Evolutionary conservation across 1,140 invertebrate species (phyloP), one percentile per base, ranked within the genome.

Genomic region (Megalopta genalis): DNA sequence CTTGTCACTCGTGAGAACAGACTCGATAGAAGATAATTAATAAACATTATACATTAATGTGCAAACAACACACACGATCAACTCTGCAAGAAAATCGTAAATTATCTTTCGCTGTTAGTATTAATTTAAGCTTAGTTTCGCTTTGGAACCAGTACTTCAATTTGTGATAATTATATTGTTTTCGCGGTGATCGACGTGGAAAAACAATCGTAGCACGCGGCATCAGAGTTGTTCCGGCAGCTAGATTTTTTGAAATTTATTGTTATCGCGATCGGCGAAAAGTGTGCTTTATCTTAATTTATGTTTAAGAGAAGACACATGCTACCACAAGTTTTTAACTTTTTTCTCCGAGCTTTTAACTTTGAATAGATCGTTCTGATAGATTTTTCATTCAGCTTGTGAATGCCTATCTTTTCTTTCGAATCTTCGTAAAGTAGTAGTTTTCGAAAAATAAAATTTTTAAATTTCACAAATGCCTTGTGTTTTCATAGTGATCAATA

Each of bases 221-320:
- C n/a, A 18, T 14, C n/a, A 10, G 0, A 18, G 21, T 76, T 77
- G 27, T 21, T 3, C 0, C 25, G 57, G 37, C 16, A 52, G 16
- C 27, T 32, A 23, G n/a, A 23, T 49, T 32, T n/a, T 25, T 39
- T 63, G 18, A 57, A 57, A 62, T 27, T 25, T 12, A 63, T n/a
- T 57, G 27, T 64, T 71, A 27, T 49, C 42, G 16, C 18, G 0
- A 32, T 25, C 62, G 14, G n/a, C 16, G 1, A 27, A n/a, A 64
- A 54, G 37, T 74, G n/a, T 27, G 62, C 59, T 18, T 52, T 21
- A 21, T 7, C 69, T 32, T 71, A 63, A 77, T 52, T 77, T 77
- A 71, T 52, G 49, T 62, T 10, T 32, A 0, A 62, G 32, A 2
- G 14, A 42, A 12, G 42, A 12, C 10, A 14, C 42, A 14, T n/a